Conservation (phyloP, 2,888 invertebrate genomes). For the Drosophila gaucha region DNA sequence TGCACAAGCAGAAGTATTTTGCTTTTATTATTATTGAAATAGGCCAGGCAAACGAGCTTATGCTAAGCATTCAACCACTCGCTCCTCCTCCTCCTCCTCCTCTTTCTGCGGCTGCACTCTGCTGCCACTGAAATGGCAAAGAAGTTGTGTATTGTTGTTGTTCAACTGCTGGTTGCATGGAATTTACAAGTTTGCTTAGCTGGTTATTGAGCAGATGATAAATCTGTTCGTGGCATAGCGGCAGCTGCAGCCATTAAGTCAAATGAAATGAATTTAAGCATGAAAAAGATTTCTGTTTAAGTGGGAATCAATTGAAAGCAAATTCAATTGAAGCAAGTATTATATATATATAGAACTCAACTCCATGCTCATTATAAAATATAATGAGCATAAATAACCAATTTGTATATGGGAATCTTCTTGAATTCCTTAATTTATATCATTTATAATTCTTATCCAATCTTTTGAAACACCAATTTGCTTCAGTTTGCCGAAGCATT, state of each 20-base stretch:
- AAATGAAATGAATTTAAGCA: neutral
- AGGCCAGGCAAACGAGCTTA: slow-evolving; percentile 54
- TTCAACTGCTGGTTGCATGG: slow-evolving; percentile 4
- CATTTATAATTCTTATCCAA: slow-evolving; percentile 15
- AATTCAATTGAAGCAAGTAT: too few relatives aligned
- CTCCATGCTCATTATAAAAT: too few relatives aligned
- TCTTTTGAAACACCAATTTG: slow-evolving; percentile 19
- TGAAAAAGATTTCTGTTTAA: too few relatives aligned
- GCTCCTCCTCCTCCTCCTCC: neutral
- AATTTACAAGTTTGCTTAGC: slow-evolving; percentile 40
- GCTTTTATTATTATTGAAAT: slow-evolving; percentile 67
- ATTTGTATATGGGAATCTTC: neutral
- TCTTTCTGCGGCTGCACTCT: slow-evolving; percentile 19
- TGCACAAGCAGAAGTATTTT: slow-evolving; percentile 45
- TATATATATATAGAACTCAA: too few relatives aligned
- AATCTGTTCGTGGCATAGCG: slow-evolving; percentile 13
- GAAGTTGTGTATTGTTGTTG: slow-evolving; percentile 4
- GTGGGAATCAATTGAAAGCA: too few relatives aligned
- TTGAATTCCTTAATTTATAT: neutral
- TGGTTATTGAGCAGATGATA: slow-evolving; percentile 17
- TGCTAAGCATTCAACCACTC: slow-evolving; percentile 40
- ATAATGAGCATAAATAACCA: too few relatives aligned
- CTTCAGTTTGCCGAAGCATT: slow-evolving; percentile 13
- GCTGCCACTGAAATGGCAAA: slow-evolving; percentile 30
- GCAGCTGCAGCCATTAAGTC: neutral